Evolutionary conservation across 2,888 invertebrate genomes (phyloP).

Genomic region (Hypena proboscidalis): DNA sequence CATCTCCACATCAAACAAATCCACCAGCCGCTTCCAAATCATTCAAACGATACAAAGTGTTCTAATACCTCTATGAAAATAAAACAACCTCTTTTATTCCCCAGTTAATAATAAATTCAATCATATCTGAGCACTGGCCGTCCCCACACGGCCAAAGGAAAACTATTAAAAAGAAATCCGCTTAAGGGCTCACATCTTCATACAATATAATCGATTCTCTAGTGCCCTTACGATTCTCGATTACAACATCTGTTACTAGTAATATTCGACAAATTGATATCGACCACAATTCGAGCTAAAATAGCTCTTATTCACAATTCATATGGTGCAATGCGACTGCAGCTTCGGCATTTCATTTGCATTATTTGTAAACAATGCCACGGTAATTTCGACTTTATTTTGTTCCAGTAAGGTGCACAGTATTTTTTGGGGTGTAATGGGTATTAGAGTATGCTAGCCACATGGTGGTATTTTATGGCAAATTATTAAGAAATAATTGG

Average conservation of each 20-base stretch:
- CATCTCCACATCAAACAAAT: too few species aligned
- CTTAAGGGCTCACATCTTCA: slow-evolving; percentile 65
- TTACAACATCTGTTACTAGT: slow-evolving; percentile 75
- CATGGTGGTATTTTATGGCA: slow-evolving; percentile 51
- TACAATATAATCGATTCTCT: slow-evolving; percentile 77
- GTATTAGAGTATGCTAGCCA: slow-evolving; percentile 39
- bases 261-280: slow-evolving; percentile 38
- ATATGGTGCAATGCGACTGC: slow-evolving; percentile 11
- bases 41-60: background rate
- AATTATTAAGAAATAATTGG: slow-evolving; percentile 52
- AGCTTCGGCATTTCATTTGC: slow-evolving; percentile 15
- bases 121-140: slow-evolving; percentile 45
- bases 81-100: slow-evolving; percentile 7
- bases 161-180: slow-evolving; percentile 79
- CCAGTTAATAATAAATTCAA: slow-evolving; percentile 34
- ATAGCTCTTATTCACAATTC: slow-evolving; percentile 9
- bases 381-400: slow-evolving; percentile 33
- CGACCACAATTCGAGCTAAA: slow-evolving; percentile 7
- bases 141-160: slow-evolving; percentile 50
- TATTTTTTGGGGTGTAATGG: background rate
- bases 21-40: too few species aligned
- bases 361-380: slow-evolving; percentile 8
- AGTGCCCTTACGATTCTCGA: slow-evolving; percentile 75
- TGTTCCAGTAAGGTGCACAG: slow-evolving; percentile 19
- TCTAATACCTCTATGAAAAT: slow-evolving; percentile 1